Base-by-base conservation (phyloP, 2,797 vertebrate genomes). In the Dermochelys coriacea region DNA sequence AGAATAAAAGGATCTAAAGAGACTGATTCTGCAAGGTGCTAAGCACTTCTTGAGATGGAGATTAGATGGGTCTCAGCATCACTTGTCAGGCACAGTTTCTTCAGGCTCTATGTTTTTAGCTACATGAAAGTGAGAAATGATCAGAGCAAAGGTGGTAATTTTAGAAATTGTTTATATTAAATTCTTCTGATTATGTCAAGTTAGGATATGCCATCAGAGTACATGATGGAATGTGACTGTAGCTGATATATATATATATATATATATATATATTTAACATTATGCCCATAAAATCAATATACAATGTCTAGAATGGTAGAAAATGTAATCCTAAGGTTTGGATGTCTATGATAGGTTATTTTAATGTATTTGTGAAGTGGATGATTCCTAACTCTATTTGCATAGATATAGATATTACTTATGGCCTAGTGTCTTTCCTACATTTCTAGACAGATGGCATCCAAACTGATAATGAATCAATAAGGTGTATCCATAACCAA, bases 391-490 rank as follows among this genome's bases (percentile, higher is more conserved):
- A 55, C 31, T 31, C 29, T 25, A 19, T 3, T 34, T 23, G 21
- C 0, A 52, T 52, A 52, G 19, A 52, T 52, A 21, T 52, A 52
- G 51, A 52, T 52, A 52, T 52, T 52, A 52, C 19, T 15, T 59
- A 11, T 59, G 14, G 29, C 5, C 29, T 59, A 34, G 31, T 59
- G 3, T 31, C 27, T 31, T 59, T 59, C 57, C 29, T 49, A 61
- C 25, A 1, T 2, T 78, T 89, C 25, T 54, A 78, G 41, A 49
- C 2, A 85, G 45, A 89, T 3, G 7, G 15, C 47, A 54, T 14
- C 1, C 6, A 88, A 84, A 95, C 41, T 23, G 4, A 19, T n/a
- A 18, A 18, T 0, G 0, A 6, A 52, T 2, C 31, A 2, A 11
- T 34, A 87, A 61, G 1, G 5, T 68, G 0, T 71, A 31, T 5